A percentile compares a stretch with the other conserved stretches of the same genome.
These are phyloP conservation scores for Papilio gigon DNA, from an alignment of 2,888 invertebrate genomes.

Conservation along the genomic window DNA sequence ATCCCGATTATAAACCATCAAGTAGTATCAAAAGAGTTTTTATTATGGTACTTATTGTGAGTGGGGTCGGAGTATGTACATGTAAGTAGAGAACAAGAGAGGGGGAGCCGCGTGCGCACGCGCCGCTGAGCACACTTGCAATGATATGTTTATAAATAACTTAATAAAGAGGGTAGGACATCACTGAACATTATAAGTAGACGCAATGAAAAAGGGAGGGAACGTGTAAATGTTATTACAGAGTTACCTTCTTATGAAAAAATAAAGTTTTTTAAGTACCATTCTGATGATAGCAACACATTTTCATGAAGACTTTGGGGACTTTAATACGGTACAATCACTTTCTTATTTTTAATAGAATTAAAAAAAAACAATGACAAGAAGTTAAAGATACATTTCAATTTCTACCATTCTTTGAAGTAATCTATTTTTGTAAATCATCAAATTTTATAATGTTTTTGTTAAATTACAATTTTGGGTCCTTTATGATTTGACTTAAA, in stretches of 20 bases:
- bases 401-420: not conserved
- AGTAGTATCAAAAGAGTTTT: slow-evolving; percentile 6
- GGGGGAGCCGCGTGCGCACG: slow-evolving; percentile 46
- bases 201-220: slow-evolving; percentile 11
- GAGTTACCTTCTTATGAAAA: not conserved
- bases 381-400: not conserved
- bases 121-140: slow-evolving; percentile 46
- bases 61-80: slow-evolving; percentile 40
- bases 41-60: not conserved
- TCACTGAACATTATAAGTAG: slow-evolving; percentile 3
- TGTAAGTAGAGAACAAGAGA: slow-evolving; percentile 52
- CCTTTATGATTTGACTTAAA: not conserved
- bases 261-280: not conserved
- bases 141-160: slow-evolving; percentile 56
- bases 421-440: not conserved
- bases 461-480: not conserved
- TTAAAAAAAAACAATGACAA: too few relatives aligned
- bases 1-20: not conserved
- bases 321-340: too few relatives aligned
- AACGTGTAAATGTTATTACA: not conserved
- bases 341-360: too few relatives aligned
- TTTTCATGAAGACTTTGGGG: too few relatives aligned
- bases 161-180: slow-evolving; percentile 45
- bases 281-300: too few relatives aligned
- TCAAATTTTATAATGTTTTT: not conserved